These are phyloP conservation scores for Muntiacus muntjak DNA, from an alignment of 2,113 vertebrate genomes.

Conservation along the genomic window DNA sequence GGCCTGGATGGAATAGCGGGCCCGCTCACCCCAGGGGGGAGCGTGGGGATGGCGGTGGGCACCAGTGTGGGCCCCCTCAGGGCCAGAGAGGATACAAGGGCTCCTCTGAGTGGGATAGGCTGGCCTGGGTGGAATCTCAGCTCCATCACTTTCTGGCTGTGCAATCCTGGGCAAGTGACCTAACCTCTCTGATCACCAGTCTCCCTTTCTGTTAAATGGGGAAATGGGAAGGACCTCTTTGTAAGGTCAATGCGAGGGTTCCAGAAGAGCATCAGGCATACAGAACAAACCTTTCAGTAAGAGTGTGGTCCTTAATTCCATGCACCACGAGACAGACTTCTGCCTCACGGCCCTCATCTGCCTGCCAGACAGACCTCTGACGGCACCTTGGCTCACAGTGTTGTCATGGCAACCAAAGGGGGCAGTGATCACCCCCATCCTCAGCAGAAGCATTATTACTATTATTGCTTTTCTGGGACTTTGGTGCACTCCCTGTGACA, in stretches of 20 bases:
- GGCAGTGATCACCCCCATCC: fast-evolving
- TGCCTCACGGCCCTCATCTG: not conserved
- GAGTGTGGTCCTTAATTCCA: fast-evolving
- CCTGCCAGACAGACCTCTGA: too few species aligned
- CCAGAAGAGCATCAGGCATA: not conserved
- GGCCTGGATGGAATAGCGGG: too few species aligned
- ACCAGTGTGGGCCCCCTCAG: too few species aligned
- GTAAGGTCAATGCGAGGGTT: fast-evolving
- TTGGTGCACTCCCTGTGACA: fast-evolving
- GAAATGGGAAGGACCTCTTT: not conserved
- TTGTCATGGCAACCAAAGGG: not conserved
- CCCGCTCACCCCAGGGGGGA: not conserved
- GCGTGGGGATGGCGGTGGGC: fast-evolving
- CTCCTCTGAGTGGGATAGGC: not conserved
- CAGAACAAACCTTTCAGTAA: fast-evolving
- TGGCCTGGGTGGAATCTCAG: not conserved
- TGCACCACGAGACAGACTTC: fast-evolving
- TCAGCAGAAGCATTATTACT: fast-evolving
- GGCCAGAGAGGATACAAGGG: not conserved
- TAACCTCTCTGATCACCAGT: not conserved
- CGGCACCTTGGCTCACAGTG: fast-evolving
- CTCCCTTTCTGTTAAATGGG: not conserved
- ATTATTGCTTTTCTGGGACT: fast-evolving
- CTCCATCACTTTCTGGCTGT: not conserved
- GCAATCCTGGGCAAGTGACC: not conserved